These are phyloP conservation scores for Collichthys lucidus DNA, from an alignment of 2,113 vertebrate genomes.

Conservation along the genomic window DNA sequence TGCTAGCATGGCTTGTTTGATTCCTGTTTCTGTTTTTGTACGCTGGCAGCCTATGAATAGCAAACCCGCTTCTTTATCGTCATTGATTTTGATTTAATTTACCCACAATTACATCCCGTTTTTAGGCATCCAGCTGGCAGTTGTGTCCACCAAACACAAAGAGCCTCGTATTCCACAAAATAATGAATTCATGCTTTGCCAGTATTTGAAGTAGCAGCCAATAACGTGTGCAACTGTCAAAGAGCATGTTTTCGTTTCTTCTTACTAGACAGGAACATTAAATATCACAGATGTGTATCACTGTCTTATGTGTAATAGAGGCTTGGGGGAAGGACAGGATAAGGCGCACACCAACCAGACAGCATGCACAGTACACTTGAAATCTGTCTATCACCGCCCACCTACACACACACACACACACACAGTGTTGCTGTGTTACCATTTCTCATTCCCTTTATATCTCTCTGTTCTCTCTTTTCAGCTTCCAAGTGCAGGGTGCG, in stretches of 20 bases:
- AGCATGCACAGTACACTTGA: constrained; percentile 43
- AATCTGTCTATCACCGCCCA: constrained; percentile 68
- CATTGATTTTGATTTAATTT: constrained; percentile 15
- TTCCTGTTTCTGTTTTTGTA: not conserved
- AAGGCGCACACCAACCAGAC: constrained; percentile 34
- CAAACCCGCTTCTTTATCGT: not conserved
- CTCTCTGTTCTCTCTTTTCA: constrained; percentile 65
- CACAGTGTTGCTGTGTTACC: constrained; percentile 57
- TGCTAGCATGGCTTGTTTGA: not conserved
- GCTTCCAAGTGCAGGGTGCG: constrained; percentile 71
- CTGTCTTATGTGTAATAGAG: constrained; percentile 30
- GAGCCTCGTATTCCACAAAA: constrained; percentile 4
- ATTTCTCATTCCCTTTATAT: constrained; percentile 67
- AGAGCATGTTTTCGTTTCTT: constrained; percentile 12
- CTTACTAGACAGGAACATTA: constrained; percentile 23
- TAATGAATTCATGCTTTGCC: constrained; percentile 7
- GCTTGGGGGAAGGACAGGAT: not conserved
- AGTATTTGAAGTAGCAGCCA: constrained; percentile 3
- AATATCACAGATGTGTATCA: constrained; percentile 22
- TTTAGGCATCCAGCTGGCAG: not conserved
- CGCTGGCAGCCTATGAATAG: not conserved
- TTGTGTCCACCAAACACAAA: not conserved
- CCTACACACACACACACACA: constrained; percentile 46
- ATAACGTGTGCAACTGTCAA: constrained; percentile 1
- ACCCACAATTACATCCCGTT: not conserved